Evolutionary conservation across 2,888 invertebrate species (phyloP).

Genomic region (Chrysotoxum bicinctum): DNA sequence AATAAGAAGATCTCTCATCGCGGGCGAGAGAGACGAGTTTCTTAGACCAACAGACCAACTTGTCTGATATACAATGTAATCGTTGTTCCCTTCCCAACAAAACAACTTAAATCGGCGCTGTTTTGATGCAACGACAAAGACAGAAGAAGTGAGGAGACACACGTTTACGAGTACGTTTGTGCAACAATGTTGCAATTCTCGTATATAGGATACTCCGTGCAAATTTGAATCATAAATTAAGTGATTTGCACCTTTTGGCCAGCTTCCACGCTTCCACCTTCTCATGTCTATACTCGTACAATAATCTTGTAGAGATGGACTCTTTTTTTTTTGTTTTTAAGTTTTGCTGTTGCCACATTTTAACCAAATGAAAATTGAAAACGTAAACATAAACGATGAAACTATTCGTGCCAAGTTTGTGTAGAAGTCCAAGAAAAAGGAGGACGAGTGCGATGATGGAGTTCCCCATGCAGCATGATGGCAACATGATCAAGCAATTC

Average conservation of each 20-base stretch:
- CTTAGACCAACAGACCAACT: not conserved
- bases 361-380: conserved; percentile 57
- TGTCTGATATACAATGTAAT: not conserved
- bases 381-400: conserved; percentile 45
- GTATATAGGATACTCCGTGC: conserved; percentile 15
- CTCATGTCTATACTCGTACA: conserved; percentile 1
- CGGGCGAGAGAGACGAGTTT: not conserved
- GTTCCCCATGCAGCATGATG: not conserved
- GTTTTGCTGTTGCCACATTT: conserved; percentile 26
- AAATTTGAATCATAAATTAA: conserved; percentile 63
- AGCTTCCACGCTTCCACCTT: conserved; percentile 39
- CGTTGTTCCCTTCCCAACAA: not conserved
- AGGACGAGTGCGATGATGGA: conserved; percentile 18
- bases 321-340: not conserved
- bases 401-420: conserved; percentile 35
- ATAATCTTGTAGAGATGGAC: conserved; percentile 13
- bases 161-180: conserved; percentile 32
- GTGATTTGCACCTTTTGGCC: conserved; percentile 71
- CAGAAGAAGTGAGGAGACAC: not conserved
- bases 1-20: conserved; percentile 35
- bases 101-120: not conserved
- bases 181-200: conserved; percentile 59
- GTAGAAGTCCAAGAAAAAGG: conserved; percentile 4
- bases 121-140: conserved; percentile 2
- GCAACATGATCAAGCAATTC: conserved; percentile 58